These are phyloP conservation scores for Chrysolina oricalcia DNA, from an alignment of 2,888 invertebrate species.

Conservation along the genomic window DNA sequence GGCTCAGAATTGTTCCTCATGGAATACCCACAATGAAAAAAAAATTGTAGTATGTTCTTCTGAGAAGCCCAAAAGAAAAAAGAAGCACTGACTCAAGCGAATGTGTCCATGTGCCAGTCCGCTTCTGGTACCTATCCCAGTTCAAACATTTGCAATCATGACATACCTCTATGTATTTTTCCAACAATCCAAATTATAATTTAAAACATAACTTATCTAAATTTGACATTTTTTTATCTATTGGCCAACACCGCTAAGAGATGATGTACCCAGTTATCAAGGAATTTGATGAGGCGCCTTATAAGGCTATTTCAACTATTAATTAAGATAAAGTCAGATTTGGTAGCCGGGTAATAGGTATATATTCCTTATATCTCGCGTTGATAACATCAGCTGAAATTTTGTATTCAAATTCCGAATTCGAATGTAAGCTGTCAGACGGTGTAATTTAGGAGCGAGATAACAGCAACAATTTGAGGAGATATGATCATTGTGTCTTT, in stretches of 20 bases:
- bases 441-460: constrained; percentile 43
- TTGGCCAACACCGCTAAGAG: constrained; percentile 37
- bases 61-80: too few species aligned
- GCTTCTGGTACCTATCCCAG: too few species aligned
- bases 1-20: too few species aligned
- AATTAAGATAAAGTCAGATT: constrained; percentile 45
- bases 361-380: constrained; percentile 40
- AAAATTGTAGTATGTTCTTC: too few species aligned
- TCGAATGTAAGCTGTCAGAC: constrained; percentile 36
- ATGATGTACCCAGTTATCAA: constrained; percentile 43
- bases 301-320: constrained; percentile 45
- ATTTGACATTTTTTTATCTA: constrained; percentile 42
- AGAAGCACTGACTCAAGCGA: too few species aligned
- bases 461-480: constrained; percentile 33
- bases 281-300: constrained; percentile 44
- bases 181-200: neutral
- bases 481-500: constrained; percentile 29
- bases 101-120: too few species aligned
- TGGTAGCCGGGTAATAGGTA: constrained; percentile 41
- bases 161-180: neutral
- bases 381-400: constrained; percentile 45
- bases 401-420: constrained; percentile 32
- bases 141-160: neutral
- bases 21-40: too few species aligned
- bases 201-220: neutral